These are phyloP conservation scores for Uloborus plumipes DNA, from an alignment of 2,888 invertebrate genomes.

Conservation along the genomic window DNA sequence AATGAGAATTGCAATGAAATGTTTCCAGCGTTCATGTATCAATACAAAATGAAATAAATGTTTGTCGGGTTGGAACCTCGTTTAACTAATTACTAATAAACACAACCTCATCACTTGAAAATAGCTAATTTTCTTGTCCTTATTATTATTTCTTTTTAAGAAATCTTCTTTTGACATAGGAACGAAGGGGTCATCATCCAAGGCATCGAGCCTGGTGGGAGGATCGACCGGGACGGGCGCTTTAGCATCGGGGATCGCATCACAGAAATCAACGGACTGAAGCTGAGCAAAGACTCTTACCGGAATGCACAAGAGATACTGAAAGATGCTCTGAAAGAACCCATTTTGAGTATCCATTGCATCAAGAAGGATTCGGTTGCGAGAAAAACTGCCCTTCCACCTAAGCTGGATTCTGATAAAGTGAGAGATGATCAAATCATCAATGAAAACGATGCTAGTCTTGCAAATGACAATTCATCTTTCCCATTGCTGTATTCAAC, in stretches of 20 bases:
- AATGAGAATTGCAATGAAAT: no score
- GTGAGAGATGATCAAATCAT: conserved; percentile 15
- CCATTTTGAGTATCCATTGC: conserved; percentile 77
- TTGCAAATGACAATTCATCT: conserved; percentile 74
- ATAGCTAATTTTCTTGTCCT: no score
- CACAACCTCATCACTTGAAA: no score
- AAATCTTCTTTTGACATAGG: conserved; percentile 68
- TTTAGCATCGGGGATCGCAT: conserved; percentile 83
- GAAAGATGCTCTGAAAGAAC: conserved; percentile 78
- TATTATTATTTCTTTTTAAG: no score
- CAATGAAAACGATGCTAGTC: neutral
- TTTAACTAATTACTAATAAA: no score
- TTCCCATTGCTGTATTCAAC: conserved; percentile 72
- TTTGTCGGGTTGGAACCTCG: no score
- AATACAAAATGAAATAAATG: no score
- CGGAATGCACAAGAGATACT: conserved; percentile 84
- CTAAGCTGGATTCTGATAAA: neutral
- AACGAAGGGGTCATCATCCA: conserved; percentile 86
- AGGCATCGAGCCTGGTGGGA: conserved; percentile 84
- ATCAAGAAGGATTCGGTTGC: conserved; percentile 20
- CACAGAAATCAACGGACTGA: conserved; percentile 86
- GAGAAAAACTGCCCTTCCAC: neutral
- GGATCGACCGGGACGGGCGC: conserved; percentile 83
- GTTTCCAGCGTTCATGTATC: no score
- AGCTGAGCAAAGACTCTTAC: conserved; percentile 80